Evolutionary conservation across 2,797 vertebrate genomes (phyloP), one percentile per base, ranked within the genome.

Genomic region (Denticeps clupeoides): DNA sequence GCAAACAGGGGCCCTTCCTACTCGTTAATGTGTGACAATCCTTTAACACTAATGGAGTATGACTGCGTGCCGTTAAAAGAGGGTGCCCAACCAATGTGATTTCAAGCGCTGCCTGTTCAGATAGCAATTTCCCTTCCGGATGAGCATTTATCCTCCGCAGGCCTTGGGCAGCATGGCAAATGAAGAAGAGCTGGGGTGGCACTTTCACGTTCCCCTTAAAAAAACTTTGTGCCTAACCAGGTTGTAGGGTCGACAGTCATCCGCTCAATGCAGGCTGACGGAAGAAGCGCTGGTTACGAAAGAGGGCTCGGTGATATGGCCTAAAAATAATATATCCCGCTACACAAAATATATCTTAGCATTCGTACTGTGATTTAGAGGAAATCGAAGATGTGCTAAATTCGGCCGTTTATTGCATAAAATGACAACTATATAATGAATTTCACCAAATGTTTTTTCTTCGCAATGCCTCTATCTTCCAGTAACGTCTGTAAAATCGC

Each of bases 121-220:
- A 51, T 22, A 33, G 27, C 7, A 41, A 26, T 44, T 15, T 51
- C 16, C 21, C 7, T n/a, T 29, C 11, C 40, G 38, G 47, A 49
- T 40, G 37, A 41, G 40, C 25, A 49, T 44, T 41, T 40, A 41
- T 41, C 35, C 47, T 22, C 13, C 11, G 41, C 29, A 11, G 29
- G 11, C 15, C 33, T 28, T 25, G 16, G 18, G 38, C 37, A 25
- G 24, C 31, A 6, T 45, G 35, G 41, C 38, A n/a, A 1, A 16
- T 49, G 56, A 62, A 26, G 26, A 31, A 49, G 41, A 62, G 59
- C 32, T 48, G 35, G 47, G 49, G 8, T 49, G 59, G 48, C 56
- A 55, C 41, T 9, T 49, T 59, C 35, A 52, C 44, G 52, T 57
- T 51, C 37, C 32, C 37, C 51, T 38, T 51, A 46, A 59, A 54